Base-by-base conservation (phyloP, 2,888 invertebrate genomes). In the Watsonalla binaria region DNA sequence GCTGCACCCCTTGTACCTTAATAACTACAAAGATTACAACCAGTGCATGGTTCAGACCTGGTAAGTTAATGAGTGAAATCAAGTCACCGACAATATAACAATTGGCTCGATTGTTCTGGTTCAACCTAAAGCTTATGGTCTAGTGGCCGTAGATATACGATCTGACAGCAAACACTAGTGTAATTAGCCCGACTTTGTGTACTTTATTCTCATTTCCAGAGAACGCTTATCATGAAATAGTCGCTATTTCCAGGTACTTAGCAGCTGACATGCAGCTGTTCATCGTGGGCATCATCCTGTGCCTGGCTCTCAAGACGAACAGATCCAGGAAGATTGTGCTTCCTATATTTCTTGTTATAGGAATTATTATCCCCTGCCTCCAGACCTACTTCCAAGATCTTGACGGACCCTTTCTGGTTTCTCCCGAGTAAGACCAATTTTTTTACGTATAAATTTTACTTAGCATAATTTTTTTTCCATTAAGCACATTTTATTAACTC, bases 241-340 rank as follows among this genome's bases (percentile, higher is more conserved):
- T 39, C 24, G 24, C 4, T 24, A 24, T 24, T 37, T 52, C 6
- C 52, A 80, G 80, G 80, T 76, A 75, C 51, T 52, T 78, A 46
- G 74, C 72, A 46, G 63, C 70, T 4, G 81, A 82, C 52, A 68
- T 63, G 46, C 80, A 82, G 56, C 61, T 80, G 6, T 74, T 61
- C 51, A 54, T 54, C 34, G 1, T 74, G 0, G 74, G 73, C 0
- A 37, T 70, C n/a, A 14, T 66, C 5, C 45, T 74, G 9, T 72
- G 66, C 54, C 49, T 65, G 5, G 34, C 46, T 2, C 63, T 61
- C 52, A 55, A 48, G n/a, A 57, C 54, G 8, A 5, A 48, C 45
- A 46, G 47, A 37, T 8, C 52, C 5, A 59, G 60, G 14, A 57
- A 57, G 45, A 9, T 61, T 5, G 54, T 60, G 0, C 51, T 76